Evolutionary conservation across 1,140 invertebrate genomes (phyloP).

Genomic region (Gonatopus flavifemur): DNA sequence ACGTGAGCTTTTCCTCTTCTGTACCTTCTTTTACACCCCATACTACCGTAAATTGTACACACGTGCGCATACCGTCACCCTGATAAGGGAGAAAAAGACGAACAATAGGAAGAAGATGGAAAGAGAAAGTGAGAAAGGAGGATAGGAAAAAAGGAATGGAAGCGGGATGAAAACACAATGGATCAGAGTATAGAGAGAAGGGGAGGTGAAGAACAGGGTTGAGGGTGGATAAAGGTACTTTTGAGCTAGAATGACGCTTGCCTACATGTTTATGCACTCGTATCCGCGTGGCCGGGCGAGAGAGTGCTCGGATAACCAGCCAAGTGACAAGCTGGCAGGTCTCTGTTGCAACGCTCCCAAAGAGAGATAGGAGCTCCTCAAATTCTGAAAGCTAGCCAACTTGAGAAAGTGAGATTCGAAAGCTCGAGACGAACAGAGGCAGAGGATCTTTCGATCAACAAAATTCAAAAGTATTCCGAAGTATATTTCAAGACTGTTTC

Average conservation of each 20-base stretch:
- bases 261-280: constrained; percentile 60
- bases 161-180: constrained; percentile 22
- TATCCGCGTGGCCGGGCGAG: constrained; percentile 57
- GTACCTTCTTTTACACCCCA: constrained; percentile 14
- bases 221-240: constrained; percentile 58
- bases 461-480: too few relatives aligned
- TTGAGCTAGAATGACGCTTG: constrained; percentile 54
- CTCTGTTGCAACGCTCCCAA: constrained; percentile 5
- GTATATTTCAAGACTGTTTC: too few relatives aligned
- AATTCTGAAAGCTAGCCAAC: constrained; percentile 60
- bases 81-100: constrained; percentile 29
- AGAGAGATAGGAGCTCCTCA: constrained; percentile 29
- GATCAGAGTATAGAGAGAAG: constrained; percentile 18
- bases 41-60: constrained; percentile 3
- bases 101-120: constrained; percentile 10
- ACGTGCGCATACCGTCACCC: too few relatives aligned
- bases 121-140: constrained; percentile 28
- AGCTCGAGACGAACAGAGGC: constrained; percentile 42
- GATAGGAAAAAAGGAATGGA: constrained; percentile 32
- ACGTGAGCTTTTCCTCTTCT: constrained; percentile 46
- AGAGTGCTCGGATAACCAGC: constrained; percentile 59
- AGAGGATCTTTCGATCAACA: too few relatives aligned
- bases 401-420: constrained; percentile 57
- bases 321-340: constrained; percentile 57
- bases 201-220: constrained; percentile 42